Percentiles rank a stretch among this genome's conserved stretches.
Conservation (phyloP, 2,888 invertebrate species). For the Teinopalpus imperialis region DNA sequence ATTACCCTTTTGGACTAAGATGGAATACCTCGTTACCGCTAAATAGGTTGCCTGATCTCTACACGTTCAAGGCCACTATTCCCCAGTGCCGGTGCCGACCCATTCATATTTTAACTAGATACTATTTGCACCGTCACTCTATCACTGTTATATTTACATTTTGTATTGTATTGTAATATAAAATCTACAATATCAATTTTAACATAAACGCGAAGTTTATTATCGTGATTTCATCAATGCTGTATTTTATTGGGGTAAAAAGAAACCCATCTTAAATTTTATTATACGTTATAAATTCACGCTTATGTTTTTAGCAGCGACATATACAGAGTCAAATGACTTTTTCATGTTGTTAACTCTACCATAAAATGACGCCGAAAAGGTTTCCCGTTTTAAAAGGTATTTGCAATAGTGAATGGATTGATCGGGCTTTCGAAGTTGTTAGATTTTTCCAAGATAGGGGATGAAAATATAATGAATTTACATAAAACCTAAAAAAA, state of each 20-base stretch:
- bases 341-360: conserved; percentile 26
- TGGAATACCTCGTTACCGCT: too few relatives aligned
- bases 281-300: conserved; percentile 16
- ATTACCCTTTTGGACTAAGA: too few relatives aligned
- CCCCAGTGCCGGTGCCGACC: too few relatives aligned
- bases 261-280: conserved; percentile 18
- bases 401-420: conserved; percentile 22
- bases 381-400: conserved; percentile 24
- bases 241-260: conserved; percentile 15
- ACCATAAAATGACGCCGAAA: conserved; percentile 22
- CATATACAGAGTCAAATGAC: conserved; percentile 24
- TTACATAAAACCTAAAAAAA: too few relatives aligned
- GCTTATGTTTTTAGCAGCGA: conserved; percentile 24
- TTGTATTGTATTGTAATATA: too few relatives aligned
- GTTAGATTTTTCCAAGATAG: too few relatives aligned
- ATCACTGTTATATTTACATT: too few relatives aligned
- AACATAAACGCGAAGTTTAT: conserved; percentile 4
- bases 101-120: too few relatives aligned
- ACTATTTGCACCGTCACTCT: too few relatives aligned
- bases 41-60: too few relatives aligned
- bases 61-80: too few relatives aligned
- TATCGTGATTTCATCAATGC: not conserved
- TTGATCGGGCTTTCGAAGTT: conserved; percentile 9
- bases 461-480: too few relatives aligned
- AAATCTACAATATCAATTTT: conserved; percentile 3